phyloP scores from a whole-genome alignment of 1,140 invertebrate genomes.

The Tetramorium simillimum region DNA sequence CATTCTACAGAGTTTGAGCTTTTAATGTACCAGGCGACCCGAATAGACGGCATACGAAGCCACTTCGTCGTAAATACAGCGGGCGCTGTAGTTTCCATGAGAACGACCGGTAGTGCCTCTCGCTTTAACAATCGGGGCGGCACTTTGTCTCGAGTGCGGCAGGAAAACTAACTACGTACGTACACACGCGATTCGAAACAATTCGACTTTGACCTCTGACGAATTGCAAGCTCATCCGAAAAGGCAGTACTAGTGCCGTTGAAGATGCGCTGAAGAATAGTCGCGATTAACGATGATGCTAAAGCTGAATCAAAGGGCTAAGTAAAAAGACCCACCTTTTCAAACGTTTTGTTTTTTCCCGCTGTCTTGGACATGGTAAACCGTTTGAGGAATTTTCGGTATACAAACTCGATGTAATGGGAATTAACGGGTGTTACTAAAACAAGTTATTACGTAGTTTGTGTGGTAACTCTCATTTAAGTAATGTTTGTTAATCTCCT shows the following conservation, averaged over 20 bases:
- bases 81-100: conserved; percentile 33
- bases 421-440: conserved; percentile 45
- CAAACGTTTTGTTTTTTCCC: background rate
- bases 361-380: background rate
- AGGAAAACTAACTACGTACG: conserved; percentile 30
- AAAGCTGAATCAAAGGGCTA: background rate
- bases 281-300: conserved; percentile 22
- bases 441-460: conserved; percentile 30
- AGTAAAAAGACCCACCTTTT: background rate
- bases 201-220: conserved; percentile 28
- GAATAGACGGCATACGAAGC: conserved; percentile 53
- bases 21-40: conserved; percentile 66
- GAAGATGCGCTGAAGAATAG: conserved; percentile 11
- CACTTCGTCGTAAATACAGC: conserved; percentile 55
- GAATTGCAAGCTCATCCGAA: conserved; percentile 8
- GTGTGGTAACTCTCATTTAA: conserved; percentile 30
- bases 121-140: conserved; percentile 38
- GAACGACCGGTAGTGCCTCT: conserved; percentile 40
- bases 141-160: conserved; percentile 47
- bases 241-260: background rate
- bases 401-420: background rate
- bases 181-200: conserved; percentile 36
- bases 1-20: conserved; percentile 48
- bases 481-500: conserved; percentile 37
- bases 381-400: background rate